Conservation (phyloP, 2,888 invertebrate species). For the Cryptus armator region DNA sequence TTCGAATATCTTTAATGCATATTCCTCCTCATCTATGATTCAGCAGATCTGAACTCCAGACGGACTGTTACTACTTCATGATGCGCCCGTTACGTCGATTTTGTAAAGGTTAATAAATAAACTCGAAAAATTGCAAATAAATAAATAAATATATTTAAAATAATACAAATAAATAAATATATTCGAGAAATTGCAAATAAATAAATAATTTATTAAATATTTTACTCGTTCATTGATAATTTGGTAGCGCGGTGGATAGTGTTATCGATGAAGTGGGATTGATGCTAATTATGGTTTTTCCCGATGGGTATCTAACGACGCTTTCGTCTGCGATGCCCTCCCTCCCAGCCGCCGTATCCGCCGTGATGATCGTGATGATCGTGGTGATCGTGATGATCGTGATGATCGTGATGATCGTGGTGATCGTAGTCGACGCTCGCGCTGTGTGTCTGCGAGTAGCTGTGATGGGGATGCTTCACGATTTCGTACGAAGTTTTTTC, state of each 20-base stretch:
- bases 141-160: neutral
- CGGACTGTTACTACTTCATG: no score
- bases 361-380: slow-evolving; percentile 65
- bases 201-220: slow-evolving; percentile 65
- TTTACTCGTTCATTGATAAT: slow-evolving; percentile 8
- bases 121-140: no score
- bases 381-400: slow-evolving; percentile 71
- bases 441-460: slow-evolving; percentile 92
- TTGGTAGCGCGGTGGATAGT: no score
- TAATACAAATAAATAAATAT: slow-evolving; percentile 3
- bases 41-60: neutral
- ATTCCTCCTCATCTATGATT: neutral
- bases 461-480: slow-evolving; percentile 94
- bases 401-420: slow-evolving; percentile 78
- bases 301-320: slow-evolving; percentile 79
- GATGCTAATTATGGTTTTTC: slow-evolving; percentile 11
- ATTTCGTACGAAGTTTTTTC: slow-evolving; percentile 95
- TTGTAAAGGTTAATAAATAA: no score
- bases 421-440: slow-evolving; percentile 88
- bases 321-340: slow-evolving; percentile 85
- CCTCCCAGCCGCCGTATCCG: no score
- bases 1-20: slow-evolving; percentile 12
- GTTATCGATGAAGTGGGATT: slow-evolving; percentile 19
- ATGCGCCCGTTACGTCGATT: no score
- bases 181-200: slow-evolving; percentile 47